Base-by-base conservation (phyloP, 2,888 invertebrate genomes). In the Coenonympha arcania region DNA sequence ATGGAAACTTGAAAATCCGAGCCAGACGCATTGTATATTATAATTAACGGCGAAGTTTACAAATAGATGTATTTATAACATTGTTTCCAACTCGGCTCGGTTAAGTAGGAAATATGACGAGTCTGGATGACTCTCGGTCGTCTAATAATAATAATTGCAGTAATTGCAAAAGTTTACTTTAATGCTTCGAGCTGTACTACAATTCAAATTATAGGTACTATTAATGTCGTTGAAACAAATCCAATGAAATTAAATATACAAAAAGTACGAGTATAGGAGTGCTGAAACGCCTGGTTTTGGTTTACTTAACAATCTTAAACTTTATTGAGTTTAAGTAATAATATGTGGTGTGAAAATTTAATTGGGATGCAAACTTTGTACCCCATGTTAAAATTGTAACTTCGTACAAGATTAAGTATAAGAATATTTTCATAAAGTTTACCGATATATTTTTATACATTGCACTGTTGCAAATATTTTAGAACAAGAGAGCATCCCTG, bases 71-170 rank as follows among this genome's bases (percentile, higher is more conserved):
- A 78, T 78, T 78, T 76, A 75, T 73, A 72, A 74, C 73, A 72
- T 71, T 71, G 76, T 72, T 68, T 70, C 68, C 69, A 80, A 76
- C 76, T 78, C 71, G 51, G 70, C 59, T 65, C 74, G 69, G 78
- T 79, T 81, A 84, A 85, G 75, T 79, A 77, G 79, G 70, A 82
- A 84, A 81, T 84, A 85, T 81, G 76, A 79, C 69, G 75, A 66
- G 76, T 60, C 70, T 71, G 71, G 72, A 74, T 75, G 77, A 71
- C 74, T 71, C 76, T 76, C 74, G 71, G 76, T 77, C 74, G 71
- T 44, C 44, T 44, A 65, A 69, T 76, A 76, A 69, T 76, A 76
- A 83, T 86, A 79, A 82, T 83, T 79, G 79, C 74, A 78, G 79
- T 84, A 81, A 84, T 83, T 83, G 77, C 81, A 68, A 80, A 85